Base-by-base conservation (phyloP, 2,113 vertebrate genomes). In the Butastur rufipennis region DNA sequence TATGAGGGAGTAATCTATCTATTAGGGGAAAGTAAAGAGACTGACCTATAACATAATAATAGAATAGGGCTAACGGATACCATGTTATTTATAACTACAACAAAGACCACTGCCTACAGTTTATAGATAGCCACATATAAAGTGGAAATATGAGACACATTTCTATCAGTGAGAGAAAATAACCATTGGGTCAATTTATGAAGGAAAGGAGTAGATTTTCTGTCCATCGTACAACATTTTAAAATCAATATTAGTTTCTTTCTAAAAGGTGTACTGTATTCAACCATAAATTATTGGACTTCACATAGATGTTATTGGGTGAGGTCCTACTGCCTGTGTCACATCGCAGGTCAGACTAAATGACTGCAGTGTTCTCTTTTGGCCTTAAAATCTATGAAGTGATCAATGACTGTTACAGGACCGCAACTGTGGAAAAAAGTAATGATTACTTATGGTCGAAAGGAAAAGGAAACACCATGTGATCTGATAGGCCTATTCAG, bases 401-500 rank as follows among this genome's bases (percentile, higher is more conserved):
- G 77, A 95, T 96, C 97, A 91, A 95, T 96, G 65, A 22, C 45
- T 66, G 52, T 77, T 87, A 79, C 27, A 80, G 84, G 62, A 55
- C 22, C 1, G 7, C n/a, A 75, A 25, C 21, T 6, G 3, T 82
- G 70, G 77, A 68, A 90, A 95, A 87, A 85, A 36, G 7, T 59
- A 95, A 58, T 59, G 73, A 87, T 87, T 80, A 48, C 34, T 87
- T 45, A 27, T 65, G 77, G 66, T 14, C 0, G 0, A 86, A 89
- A 86, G 59, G 40, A 77, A 94, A 71, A 65, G 45, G 68, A 88
- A 78, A 50, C 11, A 15, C 36, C 48, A 36, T 15, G 38, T 73
- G 88, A 86, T 66, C 50, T 67, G 74, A 74, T 55, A 55, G 62
- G 31, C 6, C 22, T 43, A 13, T 26, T 77, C 53, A 55, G 63